Conservation (phyloP, 2,888 invertebrate species). For the Panopea generosa region DNA sequence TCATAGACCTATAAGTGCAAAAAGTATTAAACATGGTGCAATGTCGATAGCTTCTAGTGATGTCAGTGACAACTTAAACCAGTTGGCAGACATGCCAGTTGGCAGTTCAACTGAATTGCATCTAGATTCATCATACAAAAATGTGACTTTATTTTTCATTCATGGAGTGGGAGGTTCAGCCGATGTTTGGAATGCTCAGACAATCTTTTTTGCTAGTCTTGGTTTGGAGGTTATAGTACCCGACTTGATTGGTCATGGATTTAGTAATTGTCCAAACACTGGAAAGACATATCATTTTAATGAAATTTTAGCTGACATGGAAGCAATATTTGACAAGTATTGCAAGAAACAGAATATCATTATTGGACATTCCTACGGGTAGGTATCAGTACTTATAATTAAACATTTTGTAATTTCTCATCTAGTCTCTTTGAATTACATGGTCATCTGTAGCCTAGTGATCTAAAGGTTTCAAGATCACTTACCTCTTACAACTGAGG, state of each 20-base stretch:
- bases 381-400: no score
- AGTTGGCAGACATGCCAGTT: slow-evolving; percentile 22
- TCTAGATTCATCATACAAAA: slow-evolving; percentile 49
- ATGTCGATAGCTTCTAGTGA: slow-evolving; percentile 30
- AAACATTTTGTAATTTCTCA: no score
- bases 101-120: slow-evolving; percentile 20
- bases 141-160: slow-evolving; percentile 87
- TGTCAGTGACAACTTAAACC: slow-evolving; percentile 26
- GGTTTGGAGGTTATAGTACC: slow-evolving; percentile 89
- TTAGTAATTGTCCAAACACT: slow-evolving; percentile 88
- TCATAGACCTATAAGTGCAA: slow-evolving; percentile 58
- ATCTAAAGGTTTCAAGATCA: no score
- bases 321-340: slow-evolving; percentile 88
- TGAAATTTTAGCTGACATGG: slow-evolving; percentile 88
- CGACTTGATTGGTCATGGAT: slow-evolving; percentile 90
- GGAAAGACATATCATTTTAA: slow-evolving; percentile 88
- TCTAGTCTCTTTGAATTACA: no score
- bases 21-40: slow-evolving; percentile 21
- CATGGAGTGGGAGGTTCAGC: slow-evolving; percentile 90
- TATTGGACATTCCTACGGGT: slow-evolving; percentile 91
- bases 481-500: no score
- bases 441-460: no score
- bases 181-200: slow-evolving; percentile 88
- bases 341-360: slow-evolving; percentile 88
- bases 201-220: slow-evolving; percentile 87